Conservation (phyloP, 2,888 invertebrate genomes). For the Cerceris rybyensis region DNA sequence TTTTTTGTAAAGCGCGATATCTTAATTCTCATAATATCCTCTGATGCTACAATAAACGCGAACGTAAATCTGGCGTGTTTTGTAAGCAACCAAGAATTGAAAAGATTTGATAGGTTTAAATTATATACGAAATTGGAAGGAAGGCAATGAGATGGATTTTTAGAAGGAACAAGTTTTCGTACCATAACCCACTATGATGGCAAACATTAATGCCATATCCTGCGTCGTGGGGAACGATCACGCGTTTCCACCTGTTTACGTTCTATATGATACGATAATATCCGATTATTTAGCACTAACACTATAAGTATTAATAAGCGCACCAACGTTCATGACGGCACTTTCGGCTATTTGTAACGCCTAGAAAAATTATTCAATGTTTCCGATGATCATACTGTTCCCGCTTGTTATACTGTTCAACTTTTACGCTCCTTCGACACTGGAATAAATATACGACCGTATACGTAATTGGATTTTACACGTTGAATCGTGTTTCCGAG, state of each 20-base stretch:
- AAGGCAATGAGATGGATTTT: conserved; percentile 26
- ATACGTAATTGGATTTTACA: conserved; percentile 82
- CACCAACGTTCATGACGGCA: conserved; percentile 38
- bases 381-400: conserved; percentile 17
- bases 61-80: conserved; percentile 26
- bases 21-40: conserved; percentile 19
- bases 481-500: conserved; percentile 93
- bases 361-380: conserved; percentile 20
- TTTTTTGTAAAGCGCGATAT: conserved; percentile 36
- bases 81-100: conserved; percentile 8
- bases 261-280: conserved; percentile 33
- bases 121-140: conserved; percentile 19
- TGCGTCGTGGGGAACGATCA: conserved; percentile 39
- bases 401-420: conserved; percentile 16
- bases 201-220: conserved; percentile 41
- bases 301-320: conserved; percentile 61
- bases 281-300: conserved; percentile 48
- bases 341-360: conserved; percentile 36
- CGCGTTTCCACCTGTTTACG: conserved; percentile 22
- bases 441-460: conserved; percentile 6
- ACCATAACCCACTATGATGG: conserved; percentile 20
- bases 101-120: conserved; percentile 23
- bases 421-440: conserved; percentile 19
- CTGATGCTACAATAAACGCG: conserved; percentile 13
- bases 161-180: conserved; percentile 47